These are phyloP conservation scores for Pyrrhia umbra DNA, from an alignment of 2,888 invertebrate species.

Conservation along the genomic window DNA sequence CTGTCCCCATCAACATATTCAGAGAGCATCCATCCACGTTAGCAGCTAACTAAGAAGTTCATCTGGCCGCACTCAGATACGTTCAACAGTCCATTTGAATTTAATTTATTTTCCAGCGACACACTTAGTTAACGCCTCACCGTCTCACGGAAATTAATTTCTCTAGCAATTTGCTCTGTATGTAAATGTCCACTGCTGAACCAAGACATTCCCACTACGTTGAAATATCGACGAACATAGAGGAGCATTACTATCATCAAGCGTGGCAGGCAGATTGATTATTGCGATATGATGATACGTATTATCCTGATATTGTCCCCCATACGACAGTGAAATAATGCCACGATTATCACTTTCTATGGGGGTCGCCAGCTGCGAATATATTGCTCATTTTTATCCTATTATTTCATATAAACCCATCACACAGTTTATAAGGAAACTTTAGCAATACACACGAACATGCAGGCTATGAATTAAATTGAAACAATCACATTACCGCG, in stretches of 20 bases:
- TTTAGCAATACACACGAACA: neutral
- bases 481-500: conserved; percentile 44
- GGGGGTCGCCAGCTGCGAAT: conserved; percentile 20
- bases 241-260: conserved; percentile 25
- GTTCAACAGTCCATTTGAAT: conserved; percentile 54
- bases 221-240: conserved; percentile 28
- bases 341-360: conserved; percentile 37
- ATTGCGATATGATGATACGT: conserved; percentile 46
- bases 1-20: conserved; percentile 23
- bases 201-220: neutral
- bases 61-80: conserved; percentile 27
- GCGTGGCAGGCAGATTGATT: conserved; percentile 36
- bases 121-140: conserved; percentile 46
- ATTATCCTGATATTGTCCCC: conserved; percentile 39
- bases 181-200: conserved; percentile 36
- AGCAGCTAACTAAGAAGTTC: conserved; percentile 29
- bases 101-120: conserved; percentile 57
- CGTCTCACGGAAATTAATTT: conserved; percentile 55
- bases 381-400: conserved; percentile 2
- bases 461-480: conserved; percentile 23
- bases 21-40: conserved; percentile 36
- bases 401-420: conserved; percentile 3
- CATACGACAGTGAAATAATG: conserved; percentile 44
- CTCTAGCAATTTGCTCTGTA: conserved; percentile 51
- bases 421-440: conserved; percentile 1